Evolutionary conservation across 2,797 vertebrate species (phyloP).

Genomic region (Prunella strophiata): DNA sequence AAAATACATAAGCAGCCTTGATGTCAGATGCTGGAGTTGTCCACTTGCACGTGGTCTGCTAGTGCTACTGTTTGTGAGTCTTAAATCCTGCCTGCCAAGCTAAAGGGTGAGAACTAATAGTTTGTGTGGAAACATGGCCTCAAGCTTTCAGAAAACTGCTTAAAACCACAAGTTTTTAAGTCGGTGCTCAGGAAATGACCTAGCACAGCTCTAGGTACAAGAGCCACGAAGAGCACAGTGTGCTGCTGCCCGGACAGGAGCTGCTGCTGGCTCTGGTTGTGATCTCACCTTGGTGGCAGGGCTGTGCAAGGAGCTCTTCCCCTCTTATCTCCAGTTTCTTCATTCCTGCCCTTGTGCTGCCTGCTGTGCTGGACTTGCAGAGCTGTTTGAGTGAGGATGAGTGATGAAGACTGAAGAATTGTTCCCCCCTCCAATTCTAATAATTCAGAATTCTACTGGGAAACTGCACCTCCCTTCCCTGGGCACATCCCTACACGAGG

Average conservation of each 20-base stretch:
- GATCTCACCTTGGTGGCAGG: not conserved
- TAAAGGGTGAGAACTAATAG: not conserved
- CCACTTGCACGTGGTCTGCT: not conserved
- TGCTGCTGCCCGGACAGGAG: not conserved
- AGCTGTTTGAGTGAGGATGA: not conserved
- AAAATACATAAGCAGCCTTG: not conserved
- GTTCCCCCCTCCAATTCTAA: not conserved
- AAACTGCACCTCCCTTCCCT: not conserved
- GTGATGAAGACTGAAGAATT: not conserved
- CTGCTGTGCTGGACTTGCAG: not conserved
- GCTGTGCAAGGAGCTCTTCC: not conserved
- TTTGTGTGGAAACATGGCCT: not conserved
- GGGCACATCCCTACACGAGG: not conserved
- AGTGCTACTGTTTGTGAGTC: rapidly evolving
- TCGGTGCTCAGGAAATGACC: not conserved
- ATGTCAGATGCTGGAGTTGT: not conserved
- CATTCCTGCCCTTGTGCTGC: not conserved
- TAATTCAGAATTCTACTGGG: not conserved
- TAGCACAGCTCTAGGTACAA: not conserved
- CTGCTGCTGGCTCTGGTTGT: not conserved
- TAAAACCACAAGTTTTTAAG: not conserved
- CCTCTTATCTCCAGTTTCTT: slow-evolving; percentile 1
- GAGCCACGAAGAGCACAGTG: rapidly evolving
- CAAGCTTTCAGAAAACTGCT: not conserved
- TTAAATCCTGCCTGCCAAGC: not conserved